Base-by-base conservation (phyloP, 2,888 invertebrate species). In the Mellilla xanthometata region DNA sequence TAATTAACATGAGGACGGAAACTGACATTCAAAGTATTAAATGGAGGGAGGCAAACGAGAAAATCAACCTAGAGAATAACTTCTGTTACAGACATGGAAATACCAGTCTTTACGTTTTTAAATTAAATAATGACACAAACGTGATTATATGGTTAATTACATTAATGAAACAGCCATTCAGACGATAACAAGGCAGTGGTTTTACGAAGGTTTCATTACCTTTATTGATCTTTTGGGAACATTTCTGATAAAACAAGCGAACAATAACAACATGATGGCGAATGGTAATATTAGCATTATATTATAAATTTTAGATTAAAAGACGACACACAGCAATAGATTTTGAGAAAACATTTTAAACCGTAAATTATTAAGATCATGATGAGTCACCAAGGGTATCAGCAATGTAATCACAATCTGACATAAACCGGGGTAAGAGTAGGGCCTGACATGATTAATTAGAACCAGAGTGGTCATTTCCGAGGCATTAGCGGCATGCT, bases 371-470 rank as follows among this genome's bases (percentile, higher is more conserved):
- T n/a, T 32, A 24, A 31, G 28, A 15, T 32, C 9, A 27, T 11
- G 32, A 31, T 39, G 35, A 39, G 11, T 39, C 38, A 35, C 12
- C 2, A 30, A 29, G 10, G 3, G 4, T 30, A 7, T n/a, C 22
- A 19, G 15, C 15, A 1, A 19, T 22, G 40, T 35, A 40, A 42
- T 46, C 49, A 52, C 47, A 47, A 36, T 45, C 39, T 53, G 35
- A 47, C 38, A 46, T 55, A 47, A 52, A 43, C 24, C 9, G 12
- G 33, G 32, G 42, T 31, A 32, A 31, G 49, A 45, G 40, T 31
- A 31, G 33, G 33, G 26, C 39, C 51, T 34, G 30, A 27, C 31
- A 29, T 47, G 55, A 51, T 53, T 53, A 54, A 60, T 58, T 47
- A 51, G 38, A 30, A 26, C 13, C 42, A 38, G 38, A 51, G 39